Evolutionary conservation across 2,888 invertebrate species (phyloP), one percentile per base, ranked within the genome.

Genomic region (Papilio elwesi): DNA sequence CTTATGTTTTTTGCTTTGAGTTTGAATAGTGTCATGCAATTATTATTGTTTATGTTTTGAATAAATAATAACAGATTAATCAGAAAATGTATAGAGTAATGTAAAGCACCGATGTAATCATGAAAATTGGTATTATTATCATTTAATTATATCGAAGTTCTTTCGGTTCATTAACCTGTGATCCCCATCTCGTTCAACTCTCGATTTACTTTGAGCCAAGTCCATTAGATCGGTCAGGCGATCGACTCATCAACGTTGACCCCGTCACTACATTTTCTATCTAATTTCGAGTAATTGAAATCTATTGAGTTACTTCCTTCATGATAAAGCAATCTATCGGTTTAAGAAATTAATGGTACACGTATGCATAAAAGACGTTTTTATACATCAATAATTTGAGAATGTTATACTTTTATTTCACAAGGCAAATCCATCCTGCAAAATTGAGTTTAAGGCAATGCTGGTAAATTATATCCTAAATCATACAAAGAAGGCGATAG

Each of bases 211-310:
- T 55, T 48, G 49, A 64, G 64, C 47, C 38, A 52, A 12, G 64
- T 63, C 59, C 64, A 51, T 65, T 68, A 43, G 53, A 64, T 64
- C 72, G 53, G 72, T 72, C 72, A 72, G 68, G 72, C 72, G 72
- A 72, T 72, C 68, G 55, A 63, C 55, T 55, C 72, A 72, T 72
- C 72, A 72, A 64, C 48, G 48, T 49, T 72, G 68, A 63, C 71
- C 71, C 68, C 68, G 63, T 71, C 72, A 63, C 63, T 63, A 64
- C 63, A 16, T 26, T 71, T 47, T 15, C 52, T 53, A 67, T 71
- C 66, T 66, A 59, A 66, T 71, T 51, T 47, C 16, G 47, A n/a
- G 47, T 70, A 64, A 70, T 70, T 53, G 70, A 70, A 52, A 53
- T 53, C 53, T 69, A 62, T 64, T 16, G 13, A 55, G 55, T 55